These are phyloP conservation scores for Hirtodrosophila trivittata DNA, from an alignment of 2,888 invertebrate genomes.

Conservation along the genomic window DNA sequence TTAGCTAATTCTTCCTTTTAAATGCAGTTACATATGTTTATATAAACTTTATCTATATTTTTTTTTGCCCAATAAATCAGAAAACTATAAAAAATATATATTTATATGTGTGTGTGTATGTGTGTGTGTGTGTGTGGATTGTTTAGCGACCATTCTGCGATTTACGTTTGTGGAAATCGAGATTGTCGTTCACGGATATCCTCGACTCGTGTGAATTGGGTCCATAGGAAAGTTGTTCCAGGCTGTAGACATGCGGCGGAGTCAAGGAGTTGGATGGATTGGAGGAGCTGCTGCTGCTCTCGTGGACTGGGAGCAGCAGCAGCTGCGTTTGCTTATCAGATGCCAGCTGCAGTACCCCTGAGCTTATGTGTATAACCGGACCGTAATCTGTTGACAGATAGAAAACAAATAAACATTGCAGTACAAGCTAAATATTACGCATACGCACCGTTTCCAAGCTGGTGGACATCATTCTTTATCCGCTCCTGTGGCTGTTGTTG, in stretches of 20 bases:
- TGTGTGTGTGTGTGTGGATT: conserved; percentile 1
- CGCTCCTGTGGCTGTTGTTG: conserved; percentile 1
- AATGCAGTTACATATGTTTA: conserved; percentile 5
- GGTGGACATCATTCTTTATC: conserved; percentile 1
- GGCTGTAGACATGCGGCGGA: conserved; percentile 33
- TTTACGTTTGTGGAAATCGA: conserved; percentile 42
- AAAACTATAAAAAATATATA: conserved; percentile 30
- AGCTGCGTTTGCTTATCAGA: conserved; percentile 39
- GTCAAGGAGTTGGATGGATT: conserved; percentile 13
- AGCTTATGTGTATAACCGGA: conserved; percentile 68
- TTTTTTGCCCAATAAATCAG: conserved; percentile 38
- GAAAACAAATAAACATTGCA: not conserved
- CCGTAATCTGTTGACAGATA: conserved; percentile 51
- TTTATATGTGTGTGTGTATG: conserved; percentile 3
- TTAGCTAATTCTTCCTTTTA: conserved; percentile 42
- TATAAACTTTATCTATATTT: conserved; percentile 14
- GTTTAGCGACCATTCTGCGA: conserved; percentile 32
- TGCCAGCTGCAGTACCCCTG: conserved; percentile 64
- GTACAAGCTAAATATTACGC: not conserved
- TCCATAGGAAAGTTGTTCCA: conserved; percentile 5
- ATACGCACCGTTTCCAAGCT: conserved; percentile 56
- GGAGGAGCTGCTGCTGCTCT: conserved; percentile 3
- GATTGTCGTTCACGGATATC: conserved; percentile 45
- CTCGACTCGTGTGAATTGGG: conserved; percentile 15
- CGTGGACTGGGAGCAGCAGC: conserved; percentile 39